These are phyloP conservation scores for Chaetura pelagica DNA, from an alignment of 2,113 vertebrate species.

Conservation along the genomic window DNA sequence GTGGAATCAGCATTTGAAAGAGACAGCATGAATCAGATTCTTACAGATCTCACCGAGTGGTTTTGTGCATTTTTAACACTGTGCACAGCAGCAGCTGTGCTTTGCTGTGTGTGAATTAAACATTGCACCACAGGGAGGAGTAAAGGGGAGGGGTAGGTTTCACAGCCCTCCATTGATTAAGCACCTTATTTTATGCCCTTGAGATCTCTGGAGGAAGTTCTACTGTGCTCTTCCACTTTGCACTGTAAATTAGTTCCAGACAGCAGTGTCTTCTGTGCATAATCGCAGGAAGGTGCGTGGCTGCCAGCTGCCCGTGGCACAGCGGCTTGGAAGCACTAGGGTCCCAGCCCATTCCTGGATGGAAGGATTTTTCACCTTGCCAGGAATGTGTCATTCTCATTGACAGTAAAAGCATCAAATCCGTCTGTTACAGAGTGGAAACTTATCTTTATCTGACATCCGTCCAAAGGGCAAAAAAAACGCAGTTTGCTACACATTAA, in stretches of 20 bases:
- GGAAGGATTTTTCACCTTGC: conserved; percentile 4
- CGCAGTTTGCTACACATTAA: not conserved
- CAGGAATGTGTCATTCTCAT: not conserved
- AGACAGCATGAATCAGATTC: not conserved
- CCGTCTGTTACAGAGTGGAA: not conserved
- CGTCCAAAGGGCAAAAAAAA: not conserved
- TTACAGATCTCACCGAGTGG: not conserved
- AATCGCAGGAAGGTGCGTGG: accelerated
- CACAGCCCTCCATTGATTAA: not conserved
- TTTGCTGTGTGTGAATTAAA: not conserved
- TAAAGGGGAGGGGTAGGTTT: not conserved
- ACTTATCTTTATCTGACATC: not conserved
- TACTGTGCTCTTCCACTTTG: not conserved
- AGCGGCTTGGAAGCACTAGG: not conserved
- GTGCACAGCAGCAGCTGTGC: not conserved
- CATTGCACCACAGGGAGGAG: not conserved
- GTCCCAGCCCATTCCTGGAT: not conserved
- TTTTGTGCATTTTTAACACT: not conserved
- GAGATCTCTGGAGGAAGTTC: not conserved
- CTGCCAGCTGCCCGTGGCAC: not conserved
- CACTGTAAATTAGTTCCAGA: not conserved
- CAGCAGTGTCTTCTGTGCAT: not conserved
- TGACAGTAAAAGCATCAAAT: not conserved
- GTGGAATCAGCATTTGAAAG: conserved; percentile 28
- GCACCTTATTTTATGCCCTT: not conserved